Evolutionary conservation across 2,888 invertebrate genomes (phyloP).

Genomic region (Troilus luridus): DNA sequence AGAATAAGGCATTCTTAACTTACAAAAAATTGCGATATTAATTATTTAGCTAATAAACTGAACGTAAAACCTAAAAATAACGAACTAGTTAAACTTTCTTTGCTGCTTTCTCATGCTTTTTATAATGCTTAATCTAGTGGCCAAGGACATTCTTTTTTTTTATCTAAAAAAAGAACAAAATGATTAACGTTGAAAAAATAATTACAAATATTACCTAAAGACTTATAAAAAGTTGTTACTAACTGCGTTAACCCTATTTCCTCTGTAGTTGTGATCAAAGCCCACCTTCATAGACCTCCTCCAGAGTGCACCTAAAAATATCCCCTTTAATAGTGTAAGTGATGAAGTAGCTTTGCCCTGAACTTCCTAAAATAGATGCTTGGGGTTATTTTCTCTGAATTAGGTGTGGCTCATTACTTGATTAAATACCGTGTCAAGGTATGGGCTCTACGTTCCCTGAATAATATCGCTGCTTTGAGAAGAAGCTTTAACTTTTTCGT

Average conservation of each 20-base stretch:
- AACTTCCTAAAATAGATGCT: not conserved
- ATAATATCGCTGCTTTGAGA: not conserved
- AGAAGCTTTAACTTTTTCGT: not conserved
- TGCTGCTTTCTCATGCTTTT: too few relatives aligned
- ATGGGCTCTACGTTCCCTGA: not conserved
- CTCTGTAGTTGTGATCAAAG: not conserved
- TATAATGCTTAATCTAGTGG: too few relatives aligned
- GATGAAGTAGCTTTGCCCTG: not conserved
- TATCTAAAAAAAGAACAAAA: too few relatives aligned
- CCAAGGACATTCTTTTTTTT: too few relatives aligned
- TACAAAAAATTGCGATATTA: too few relatives aligned
- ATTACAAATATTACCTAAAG: too few relatives aligned
- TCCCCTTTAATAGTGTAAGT: not conserved
- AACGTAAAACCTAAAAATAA: too few relatives aligned
- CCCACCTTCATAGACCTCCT: not conserved
- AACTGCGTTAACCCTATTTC: not conserved
- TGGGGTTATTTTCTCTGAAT: not conserved
- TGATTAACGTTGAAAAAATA: too few relatives aligned
- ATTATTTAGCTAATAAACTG: too few relatives aligned
- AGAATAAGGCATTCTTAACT: too few relatives aligned
- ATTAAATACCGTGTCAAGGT: not conserved
- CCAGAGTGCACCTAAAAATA: not conserved
- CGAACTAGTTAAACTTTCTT: too few relatives aligned
- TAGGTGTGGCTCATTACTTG: not conserved
- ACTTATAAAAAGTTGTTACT: too few relatives aligned